phyloP scores from a whole-genome alignment of 2,888 invertebrate species.

The Parnassius smintheus region DNA sequence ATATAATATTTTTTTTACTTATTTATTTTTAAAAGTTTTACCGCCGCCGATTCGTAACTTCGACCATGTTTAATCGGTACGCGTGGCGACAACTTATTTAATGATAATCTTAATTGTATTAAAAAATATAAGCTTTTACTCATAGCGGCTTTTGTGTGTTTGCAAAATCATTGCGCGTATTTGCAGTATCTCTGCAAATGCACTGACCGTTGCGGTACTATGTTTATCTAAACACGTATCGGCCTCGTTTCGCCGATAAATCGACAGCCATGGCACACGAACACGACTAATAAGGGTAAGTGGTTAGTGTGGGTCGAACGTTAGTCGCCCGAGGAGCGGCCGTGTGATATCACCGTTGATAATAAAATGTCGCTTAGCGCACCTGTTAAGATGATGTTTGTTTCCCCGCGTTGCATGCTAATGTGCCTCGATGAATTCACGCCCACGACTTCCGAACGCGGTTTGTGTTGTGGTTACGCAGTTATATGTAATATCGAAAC shows the following conservation, averaged over 20 bases:
- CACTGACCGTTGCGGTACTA: background rate
- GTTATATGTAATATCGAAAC: conserved; percentile 5
- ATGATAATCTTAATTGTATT: too few species aligned
- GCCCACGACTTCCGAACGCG: conserved; percentile 19
- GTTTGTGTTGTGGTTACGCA: background rate
- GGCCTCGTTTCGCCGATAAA: conserved; percentile 27
- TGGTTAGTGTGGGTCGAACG: conserved; percentile 41
- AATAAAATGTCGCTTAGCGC: conserved; percentile 39
- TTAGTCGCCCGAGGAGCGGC: conserved; percentile 41
- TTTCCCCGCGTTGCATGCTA: conserved; percentile 29
- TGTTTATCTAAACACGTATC: conserved; percentile 18
- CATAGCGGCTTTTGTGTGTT: too few species aligned
- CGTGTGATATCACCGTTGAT: conserved; percentile 50
- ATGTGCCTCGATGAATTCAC: conserved; percentile 27
- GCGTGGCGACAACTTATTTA: too few species aligned
- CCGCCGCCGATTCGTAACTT: too few species aligned
- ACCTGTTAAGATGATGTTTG: conserved; percentile 33
- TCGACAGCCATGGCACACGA: conserved; percentile 29
- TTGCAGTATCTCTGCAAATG: background rate
- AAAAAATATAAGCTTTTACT: too few species aligned
- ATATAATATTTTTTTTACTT: too few species aligned
- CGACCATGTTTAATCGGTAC: too few species aligned
- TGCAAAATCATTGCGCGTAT: too few species aligned
- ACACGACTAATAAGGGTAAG: conserved; percentile 47
- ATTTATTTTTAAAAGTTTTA: too few species aligned